Evolutionary conservation across 2,113 vertebrate genomes (phyloP), one percentile per base, ranked within the genome.

Genomic region (Cygnus atratus): DNA sequence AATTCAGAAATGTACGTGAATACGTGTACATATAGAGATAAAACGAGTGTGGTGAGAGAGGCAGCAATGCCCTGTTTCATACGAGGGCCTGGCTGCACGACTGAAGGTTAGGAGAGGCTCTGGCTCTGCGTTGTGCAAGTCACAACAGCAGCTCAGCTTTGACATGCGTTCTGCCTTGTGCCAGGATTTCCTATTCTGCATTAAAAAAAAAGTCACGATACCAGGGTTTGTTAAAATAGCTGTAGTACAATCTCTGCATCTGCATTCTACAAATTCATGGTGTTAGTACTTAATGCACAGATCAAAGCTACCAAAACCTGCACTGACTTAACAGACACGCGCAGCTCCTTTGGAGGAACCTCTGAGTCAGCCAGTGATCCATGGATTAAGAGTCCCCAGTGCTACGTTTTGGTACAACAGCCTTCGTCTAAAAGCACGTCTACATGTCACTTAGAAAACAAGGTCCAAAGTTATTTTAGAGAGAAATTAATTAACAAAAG

Each of bases 1-100:
- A 14, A 25, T 26, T 0, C 13, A 11, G 37, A 4, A 6, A 12
- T 1, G 10, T 2, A 16, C 4, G 0, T 4, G 31, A 39, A 28
- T 4, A 39, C 55, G 6, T 0, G 41, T 1, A 8, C 63, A 6
- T 3, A 9, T 10, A 35, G 55, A 20, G 25, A 7, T 1, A 6
- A 0, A 29, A 43, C 1, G 6, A 71, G 22, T 17, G 6, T 24
- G 33, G n/a, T 5, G 8, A 10, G 18, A n/a, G 41, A 15, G 4
- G 17, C 41, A 6, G 61, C 0, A 21, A 41, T 12, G 28, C 44
- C 9, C 37, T 7, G 3, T 18, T 26, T 21, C 24, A 18, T 3
- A 31, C 26, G 18, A 25, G 29, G 71, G 16, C 15, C 24, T 35
- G 29, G 20, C 2, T 21, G 35, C 18, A 25, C 3, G 10, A 48